phyloP scores from a whole-genome alignment of 2,797 vertebrate species.

The Pygocentrus nattereri region DNA sequence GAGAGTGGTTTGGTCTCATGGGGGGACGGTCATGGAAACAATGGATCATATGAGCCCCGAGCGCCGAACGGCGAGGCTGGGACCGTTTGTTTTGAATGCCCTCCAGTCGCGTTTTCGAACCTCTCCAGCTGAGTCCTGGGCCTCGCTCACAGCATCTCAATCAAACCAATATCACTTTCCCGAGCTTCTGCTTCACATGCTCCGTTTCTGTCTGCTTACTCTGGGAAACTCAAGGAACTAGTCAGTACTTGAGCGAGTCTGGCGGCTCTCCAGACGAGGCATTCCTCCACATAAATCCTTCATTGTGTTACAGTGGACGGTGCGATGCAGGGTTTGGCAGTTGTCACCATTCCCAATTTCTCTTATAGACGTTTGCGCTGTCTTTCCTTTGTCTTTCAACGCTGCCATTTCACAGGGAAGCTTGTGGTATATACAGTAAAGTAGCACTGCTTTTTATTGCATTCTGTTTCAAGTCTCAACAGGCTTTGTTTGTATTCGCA shows the following conservation, averaged over 20 bases:
- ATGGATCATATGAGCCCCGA: background rate
- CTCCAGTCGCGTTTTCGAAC: constrained; percentile 14
- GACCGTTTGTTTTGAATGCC: constrained; percentile 7
- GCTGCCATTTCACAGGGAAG: background rate
- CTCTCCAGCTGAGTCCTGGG: background rate
- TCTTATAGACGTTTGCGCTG: constrained; percentile 26
- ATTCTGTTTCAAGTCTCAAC: constrained; percentile 1
- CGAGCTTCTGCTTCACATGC: constrained; percentile 19
- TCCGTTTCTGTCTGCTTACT: constrained; percentile 46
- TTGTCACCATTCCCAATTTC: constrained; percentile 40
- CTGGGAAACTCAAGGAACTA: constrained; percentile 39
- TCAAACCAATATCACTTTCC: constrained; percentile 8
- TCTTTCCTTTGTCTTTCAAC: constrained; percentile 26
- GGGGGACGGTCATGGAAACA: background rate
- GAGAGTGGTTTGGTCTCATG: background rate
- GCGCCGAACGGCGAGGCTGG: background rate
- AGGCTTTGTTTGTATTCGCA: constrained; percentile 12
- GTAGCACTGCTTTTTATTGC: background rate
- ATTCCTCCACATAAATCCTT: constrained; percentile 63
- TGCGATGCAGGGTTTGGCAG: constrained; percentile 47
- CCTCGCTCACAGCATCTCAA: constrained; percentile 4
- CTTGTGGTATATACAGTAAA: background rate
- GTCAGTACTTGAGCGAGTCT: constrained; percentile 55
- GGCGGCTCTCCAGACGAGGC: constrained; percentile 55
- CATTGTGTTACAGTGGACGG: constrained; percentile 57